phyloP scores from a whole-genome alignment of 2,113 vertebrate species.

The Clinocottus analis region DNA sequence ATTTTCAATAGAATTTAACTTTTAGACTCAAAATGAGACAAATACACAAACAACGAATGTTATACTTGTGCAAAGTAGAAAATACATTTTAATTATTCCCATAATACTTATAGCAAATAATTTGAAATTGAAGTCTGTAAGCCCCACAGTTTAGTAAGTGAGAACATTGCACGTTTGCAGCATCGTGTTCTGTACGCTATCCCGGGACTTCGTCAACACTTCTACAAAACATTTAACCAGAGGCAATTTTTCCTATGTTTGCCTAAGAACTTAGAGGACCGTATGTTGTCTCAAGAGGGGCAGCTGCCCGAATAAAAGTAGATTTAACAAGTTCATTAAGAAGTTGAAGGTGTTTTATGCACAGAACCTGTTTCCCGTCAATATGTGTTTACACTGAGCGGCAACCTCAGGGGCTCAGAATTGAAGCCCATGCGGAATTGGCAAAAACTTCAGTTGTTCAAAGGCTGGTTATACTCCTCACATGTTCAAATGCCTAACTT shows the following conservation, averaged over 20 bases:
- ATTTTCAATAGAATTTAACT: background rate
- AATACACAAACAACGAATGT: background rate
- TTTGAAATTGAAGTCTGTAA: background rate
- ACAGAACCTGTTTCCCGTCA: background rate
- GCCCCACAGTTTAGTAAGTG: background rate
- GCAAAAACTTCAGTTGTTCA: too few relatives aligned
- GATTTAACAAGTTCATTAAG: background rate
- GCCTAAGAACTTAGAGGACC: background rate
- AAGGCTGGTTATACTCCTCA: too few relatives aligned
- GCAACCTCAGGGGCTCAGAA: background rate
- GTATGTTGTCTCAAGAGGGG: background rate
- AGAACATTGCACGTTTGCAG: background rate
- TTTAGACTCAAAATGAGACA: background rate
- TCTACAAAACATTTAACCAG: too few relatives aligned
- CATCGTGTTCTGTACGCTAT: background rate
- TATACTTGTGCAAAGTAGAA: background rate
- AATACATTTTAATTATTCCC: background rate
- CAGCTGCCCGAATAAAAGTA: background rate
- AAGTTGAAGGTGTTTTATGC: background rate
- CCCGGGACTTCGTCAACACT: background rate
- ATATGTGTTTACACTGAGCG: background rate
- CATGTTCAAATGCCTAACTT: too few relatives aligned
- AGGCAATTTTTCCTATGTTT: background rate
- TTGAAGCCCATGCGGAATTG: background rate
- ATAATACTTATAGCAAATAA: background rate